Evolutionary conservation across 2,797 vertebrate genomes (phyloP).

Genomic region (Muraenolepis orangiensis): DNA sequence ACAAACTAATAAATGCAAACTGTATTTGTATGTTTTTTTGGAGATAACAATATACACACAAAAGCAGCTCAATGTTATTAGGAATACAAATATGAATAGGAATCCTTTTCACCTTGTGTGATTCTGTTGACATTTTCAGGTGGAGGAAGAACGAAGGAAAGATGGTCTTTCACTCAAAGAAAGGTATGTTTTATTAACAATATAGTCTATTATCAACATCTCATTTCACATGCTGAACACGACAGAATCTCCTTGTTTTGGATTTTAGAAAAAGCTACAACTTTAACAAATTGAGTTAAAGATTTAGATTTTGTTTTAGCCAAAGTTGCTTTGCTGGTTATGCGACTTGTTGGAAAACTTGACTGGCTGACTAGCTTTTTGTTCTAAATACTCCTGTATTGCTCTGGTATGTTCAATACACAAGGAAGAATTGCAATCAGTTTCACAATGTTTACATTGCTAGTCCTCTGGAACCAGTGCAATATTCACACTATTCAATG

Average conservation of each 20-base stretch:
- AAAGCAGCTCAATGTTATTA: background rate
- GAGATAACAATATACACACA: too few species aligned
- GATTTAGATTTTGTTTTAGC: background rate
- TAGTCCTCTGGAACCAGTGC: background rate
- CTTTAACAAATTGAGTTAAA: background rate
- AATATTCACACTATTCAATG: background rate
- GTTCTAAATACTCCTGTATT: background rate
- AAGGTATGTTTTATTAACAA: conserved; percentile 69
- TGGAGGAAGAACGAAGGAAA: conserved; percentile 83
- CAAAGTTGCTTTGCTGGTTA: background rate
- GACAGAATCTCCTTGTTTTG: background rate
- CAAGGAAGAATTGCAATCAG: background rate
- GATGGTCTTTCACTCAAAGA: conserved; percentile 84
- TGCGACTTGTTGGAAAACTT: background rate
- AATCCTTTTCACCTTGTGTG: background rate
- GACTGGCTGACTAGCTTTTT: background rate
- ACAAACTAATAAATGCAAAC: background rate
- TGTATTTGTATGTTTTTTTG: background rate
- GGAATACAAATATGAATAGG: background rate
- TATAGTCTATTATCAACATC: background rate
- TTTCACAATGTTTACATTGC: background rate
- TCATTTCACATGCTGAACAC: background rate
- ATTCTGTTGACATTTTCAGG: conserved; percentile 63
- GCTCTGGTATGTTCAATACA: background rate
- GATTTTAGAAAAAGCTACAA: background rate